Evolutionary conservation across 1,140 invertebrate genomes (phyloP).

Genomic region (Pissodes strobi): DNA sequence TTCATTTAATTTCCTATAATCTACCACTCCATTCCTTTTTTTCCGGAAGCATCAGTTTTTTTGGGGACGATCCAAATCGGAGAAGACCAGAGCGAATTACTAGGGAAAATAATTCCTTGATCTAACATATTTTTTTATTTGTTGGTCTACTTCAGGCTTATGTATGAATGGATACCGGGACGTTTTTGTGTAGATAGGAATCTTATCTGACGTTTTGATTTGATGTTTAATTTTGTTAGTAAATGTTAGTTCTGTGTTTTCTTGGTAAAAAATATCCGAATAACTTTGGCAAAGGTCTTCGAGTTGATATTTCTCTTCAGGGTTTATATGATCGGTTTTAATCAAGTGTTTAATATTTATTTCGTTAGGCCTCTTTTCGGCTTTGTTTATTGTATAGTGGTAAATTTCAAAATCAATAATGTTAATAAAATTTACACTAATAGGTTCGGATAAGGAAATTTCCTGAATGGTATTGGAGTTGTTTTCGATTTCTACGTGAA

Average conservation of each 20-base stretch:
- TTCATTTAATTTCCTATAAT: constrained; percentile 5
- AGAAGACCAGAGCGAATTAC: constrained; percentile 7
- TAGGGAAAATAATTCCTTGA: constrained; percentile 26
- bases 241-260: constrained; percentile 1
- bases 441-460: no score
- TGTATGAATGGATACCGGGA: constrained; percentile 7
- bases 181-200: constrained; percentile 5
- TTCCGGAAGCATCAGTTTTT: constrained; percentile 40
- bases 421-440: no score
- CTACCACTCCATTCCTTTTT: not conserved
- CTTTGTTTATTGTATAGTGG: no score
- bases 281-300: no score
- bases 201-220: constrained; percentile 1
- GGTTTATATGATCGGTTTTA: not conserved
- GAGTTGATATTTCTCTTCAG: constrained; percentile 4
- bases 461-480: no score
- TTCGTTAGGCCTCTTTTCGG: no score
- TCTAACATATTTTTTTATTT: constrained; percentile 32
- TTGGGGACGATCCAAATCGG: constrained; percentile 41
- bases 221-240: no score
- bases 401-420: no score
- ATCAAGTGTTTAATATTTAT: no score
- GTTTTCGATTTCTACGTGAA: no score
- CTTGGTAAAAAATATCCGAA: constrained; percentile 8
- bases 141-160: not conserved